phyloP scores from a whole-genome alignment of 2,888 invertebrate species.

The Ormyrus thymus region DNA sequence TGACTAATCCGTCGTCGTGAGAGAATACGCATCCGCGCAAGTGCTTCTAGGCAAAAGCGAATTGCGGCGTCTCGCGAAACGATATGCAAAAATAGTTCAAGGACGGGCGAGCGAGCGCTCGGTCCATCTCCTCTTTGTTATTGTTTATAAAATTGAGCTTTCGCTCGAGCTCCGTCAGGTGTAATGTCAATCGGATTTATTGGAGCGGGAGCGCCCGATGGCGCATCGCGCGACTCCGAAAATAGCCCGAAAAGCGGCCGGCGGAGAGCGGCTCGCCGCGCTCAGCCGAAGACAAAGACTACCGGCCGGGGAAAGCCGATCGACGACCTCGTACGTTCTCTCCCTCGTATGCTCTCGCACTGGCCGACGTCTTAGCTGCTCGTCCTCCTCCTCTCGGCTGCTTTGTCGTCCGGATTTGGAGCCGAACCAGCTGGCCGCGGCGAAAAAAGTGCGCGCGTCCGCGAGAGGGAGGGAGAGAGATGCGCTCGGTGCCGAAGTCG shows the following conservation, averaged over 20 bases:
- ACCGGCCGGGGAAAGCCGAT: not conserved
- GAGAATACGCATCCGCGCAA: not conserved
- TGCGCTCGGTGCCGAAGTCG: constrained; percentile 23
- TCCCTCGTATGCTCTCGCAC: too few species aligned
- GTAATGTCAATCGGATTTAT: too few species aligned
- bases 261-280: not conserved
- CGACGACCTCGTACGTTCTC: constrained; percentile 20
- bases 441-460: not conserved
- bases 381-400: not conserved
- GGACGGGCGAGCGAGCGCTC: not conserved
- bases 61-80: constrained; percentile 15
- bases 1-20: not conserved
- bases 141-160: too few species aligned
- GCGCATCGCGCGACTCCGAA: not conserved
- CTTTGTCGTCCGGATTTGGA: not conserved
- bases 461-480: not conserved
- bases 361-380: not conserved
- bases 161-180: too few species aligned
- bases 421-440: not conserved
- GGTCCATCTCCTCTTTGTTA: too few species aligned
- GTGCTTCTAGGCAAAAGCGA: not conserved
- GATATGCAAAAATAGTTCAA: constrained; percentile 13
- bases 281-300: constrained; percentile 9
- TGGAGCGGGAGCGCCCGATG: too few species aligned
- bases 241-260: constrained; percentile 4